Conservation (phyloP, 2,797 vertebrate genomes). For the Sebastiscus albofasciatus region DNA sequence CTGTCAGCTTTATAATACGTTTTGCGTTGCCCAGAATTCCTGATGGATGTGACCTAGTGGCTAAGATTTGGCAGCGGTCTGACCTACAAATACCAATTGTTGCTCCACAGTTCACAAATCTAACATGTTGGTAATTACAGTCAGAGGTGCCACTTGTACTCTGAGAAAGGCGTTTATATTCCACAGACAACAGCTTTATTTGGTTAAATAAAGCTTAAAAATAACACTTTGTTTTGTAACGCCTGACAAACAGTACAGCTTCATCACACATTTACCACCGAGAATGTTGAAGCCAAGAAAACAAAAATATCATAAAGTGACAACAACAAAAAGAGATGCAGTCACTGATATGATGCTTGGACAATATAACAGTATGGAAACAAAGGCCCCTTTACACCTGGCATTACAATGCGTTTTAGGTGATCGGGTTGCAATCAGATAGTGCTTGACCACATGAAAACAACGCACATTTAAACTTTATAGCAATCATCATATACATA, state of each 20-base stretch:
- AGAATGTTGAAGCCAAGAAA: neutral
- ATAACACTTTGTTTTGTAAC: neutral
- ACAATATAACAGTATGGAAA: neutral
- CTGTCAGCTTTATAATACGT: conserved; percentile 64
- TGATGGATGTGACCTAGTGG: conserved; percentile 59
- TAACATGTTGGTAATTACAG: conserved; percentile 8
- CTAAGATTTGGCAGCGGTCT: conserved; percentile 41
- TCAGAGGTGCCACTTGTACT: neutral
- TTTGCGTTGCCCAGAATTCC: conserved; percentile 55
- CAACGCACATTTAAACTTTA: no score
- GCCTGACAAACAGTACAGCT: neutral
- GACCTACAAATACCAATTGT: conserved; percentile 39
- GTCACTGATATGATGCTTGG: neutral
- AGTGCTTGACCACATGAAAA: no score
- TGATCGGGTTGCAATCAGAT: no score
- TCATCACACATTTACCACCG: neutral
- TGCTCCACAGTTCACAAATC: conserved; percentile 22
- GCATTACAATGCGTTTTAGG: no score
- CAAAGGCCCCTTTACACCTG: neutral
- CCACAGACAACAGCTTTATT: neutral
- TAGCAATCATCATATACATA: no score
- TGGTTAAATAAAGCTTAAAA: neutral
- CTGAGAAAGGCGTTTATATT: neutral
- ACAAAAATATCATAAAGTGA: neutral
- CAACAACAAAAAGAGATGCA: neutral